Evolutionary conservation across 1,140 invertebrate species (phyloP), one percentile per base, ranked within the genome.

Genomic region (Eueides isabella): DNA sequence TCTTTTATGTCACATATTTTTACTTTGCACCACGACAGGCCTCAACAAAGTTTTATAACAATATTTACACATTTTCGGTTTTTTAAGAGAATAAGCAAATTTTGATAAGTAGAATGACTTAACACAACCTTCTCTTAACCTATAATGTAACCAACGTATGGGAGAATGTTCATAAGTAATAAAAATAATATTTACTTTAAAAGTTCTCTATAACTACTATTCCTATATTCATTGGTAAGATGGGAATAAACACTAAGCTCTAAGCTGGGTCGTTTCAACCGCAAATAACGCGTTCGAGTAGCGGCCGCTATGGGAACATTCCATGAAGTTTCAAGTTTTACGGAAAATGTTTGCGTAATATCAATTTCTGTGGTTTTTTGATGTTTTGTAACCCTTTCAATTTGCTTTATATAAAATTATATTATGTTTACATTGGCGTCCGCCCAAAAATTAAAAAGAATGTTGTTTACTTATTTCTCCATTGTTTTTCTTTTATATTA

Each of bases 221-320:
- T 44, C 7, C 41, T 19, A 44, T 44, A 5, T 19, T 19, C 1
- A 44, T 44, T 19, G 41, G 41, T 44, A 44, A 44, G n/a, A 61
- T 70, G 67, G 67, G 33, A 72, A 64, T 72, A 65, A 65, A 65
- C 63, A 72, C 70, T 64, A 65, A 66, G 61, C 64, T 65, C 29
- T 72, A 65, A 48, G 61, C 31, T 62, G 12, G 48, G 63, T 61
- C 19, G 62, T 33, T 72, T 48, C 16, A 55, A 72, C 70, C 70
- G 70, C 70, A 72, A 72, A 65, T 72, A 65, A 72, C 62, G 38
- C 70, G 67, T 31, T 19, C 61, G 30, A 65, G 64, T 48, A 72
- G 48, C 38, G 35, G 63, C 63, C 62, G 62, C 70, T 63, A 48
- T 62, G 70, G 70, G 63, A 72, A 72, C 70, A 65, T 72, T 72